These are phyloP conservation scores for Pitta sordida DNA, from an alignment of 2,113 vertebrate genomes.

Conservation along the genomic window DNA sequence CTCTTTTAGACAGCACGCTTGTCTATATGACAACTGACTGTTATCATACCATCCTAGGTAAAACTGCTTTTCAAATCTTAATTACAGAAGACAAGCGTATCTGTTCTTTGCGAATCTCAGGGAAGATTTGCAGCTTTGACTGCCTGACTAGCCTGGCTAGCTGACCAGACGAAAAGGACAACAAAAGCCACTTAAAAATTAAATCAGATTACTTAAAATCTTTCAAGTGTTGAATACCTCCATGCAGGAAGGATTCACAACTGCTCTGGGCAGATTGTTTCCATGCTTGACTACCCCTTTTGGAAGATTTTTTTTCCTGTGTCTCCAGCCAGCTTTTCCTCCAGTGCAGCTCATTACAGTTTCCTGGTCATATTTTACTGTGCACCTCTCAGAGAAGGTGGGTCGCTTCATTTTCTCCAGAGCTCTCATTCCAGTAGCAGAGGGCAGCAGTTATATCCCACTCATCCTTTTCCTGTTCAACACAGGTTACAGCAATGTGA, in stretches of 20 bases:
- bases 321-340: not conserved
- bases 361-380: not conserved
- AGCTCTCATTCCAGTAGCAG: not conserved
- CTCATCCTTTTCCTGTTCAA: fast-evolving
- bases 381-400: not conserved
- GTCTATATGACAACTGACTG: not conserved
- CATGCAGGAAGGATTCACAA: not conserved
- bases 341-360: not conserved
- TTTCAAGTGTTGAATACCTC: not conserved
- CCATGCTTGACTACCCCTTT: not conserved
- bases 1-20: not conserved
- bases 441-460: not conserved
- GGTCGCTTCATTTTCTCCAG: not conserved
- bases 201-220: not conserved
- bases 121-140: not conserved
- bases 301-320: not conserved
- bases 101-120: not conserved
- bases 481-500: not conserved
- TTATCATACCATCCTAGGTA: not conserved
- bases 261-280: not conserved
- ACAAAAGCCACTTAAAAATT: not conserved
- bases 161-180: not conserved
- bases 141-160: not conserved
- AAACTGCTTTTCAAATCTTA: not conserved
- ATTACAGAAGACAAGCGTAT: not conserved